A percentile compares a stretch with the other conserved stretches of the same genome.
phyloP scores from a whole-genome alignment of 2,888 invertebrate genomes.

The Reticulitermes lucifugus region DNA sequence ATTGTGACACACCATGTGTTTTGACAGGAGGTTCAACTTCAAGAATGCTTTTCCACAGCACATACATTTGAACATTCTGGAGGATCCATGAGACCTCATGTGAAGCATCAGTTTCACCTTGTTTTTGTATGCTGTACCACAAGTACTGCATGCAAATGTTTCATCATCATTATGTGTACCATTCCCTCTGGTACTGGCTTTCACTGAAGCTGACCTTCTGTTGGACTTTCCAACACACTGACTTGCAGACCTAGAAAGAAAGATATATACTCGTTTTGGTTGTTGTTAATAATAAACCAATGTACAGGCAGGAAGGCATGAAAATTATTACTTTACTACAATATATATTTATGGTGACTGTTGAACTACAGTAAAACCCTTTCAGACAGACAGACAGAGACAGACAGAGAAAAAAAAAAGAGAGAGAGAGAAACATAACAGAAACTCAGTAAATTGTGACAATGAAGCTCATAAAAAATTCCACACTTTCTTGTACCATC shows the following conservation, averaged over 20 bases:
- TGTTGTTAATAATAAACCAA: neutral
- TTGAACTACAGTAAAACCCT: no score
- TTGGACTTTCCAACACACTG: neutral
- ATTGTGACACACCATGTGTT: slow-evolving; percentile 27
- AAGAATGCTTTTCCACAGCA: slow-evolving; percentile 39
- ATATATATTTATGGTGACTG: no score
- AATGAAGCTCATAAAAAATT: no score
- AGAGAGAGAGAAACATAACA: no score
- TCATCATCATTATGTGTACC: neutral
- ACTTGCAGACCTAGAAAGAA: slow-evolving; percentile 19
- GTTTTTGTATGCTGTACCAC: neutral
- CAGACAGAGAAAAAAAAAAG: no score
- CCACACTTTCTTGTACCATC: no score
- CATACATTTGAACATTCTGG: slow-evolving; percentile 22
- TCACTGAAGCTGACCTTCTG: neutral
- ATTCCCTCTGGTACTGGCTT: neutral
- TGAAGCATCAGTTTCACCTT: neutral
- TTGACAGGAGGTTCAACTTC: neutral
- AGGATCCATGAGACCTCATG: neutral
- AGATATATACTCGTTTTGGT: neutral
- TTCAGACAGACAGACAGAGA: no score
- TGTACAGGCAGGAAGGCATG: no score
- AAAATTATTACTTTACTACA: no score
- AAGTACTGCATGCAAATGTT: neutral
- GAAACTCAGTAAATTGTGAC: no score